phyloP scores from a whole-genome alignment of 2,113 vertebrate genomes.

The Delphinus delphis region DNA sequence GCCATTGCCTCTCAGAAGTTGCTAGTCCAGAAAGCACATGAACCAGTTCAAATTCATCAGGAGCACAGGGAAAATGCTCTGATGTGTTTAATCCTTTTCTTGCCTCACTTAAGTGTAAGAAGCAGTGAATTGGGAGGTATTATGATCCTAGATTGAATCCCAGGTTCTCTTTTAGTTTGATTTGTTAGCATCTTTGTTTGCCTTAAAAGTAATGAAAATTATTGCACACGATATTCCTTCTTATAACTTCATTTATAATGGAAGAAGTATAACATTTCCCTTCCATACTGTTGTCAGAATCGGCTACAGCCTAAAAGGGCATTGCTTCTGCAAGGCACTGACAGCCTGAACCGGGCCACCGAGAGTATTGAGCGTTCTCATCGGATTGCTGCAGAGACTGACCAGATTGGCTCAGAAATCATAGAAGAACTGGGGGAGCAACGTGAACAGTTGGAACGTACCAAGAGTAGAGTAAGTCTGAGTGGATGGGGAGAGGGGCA shows the following conservation, averaged over 20 bases:
- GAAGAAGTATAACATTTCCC: slow-evolving; percentile 21
- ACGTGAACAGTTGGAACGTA: slow-evolving; percentile 94
- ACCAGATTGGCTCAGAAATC: slow-evolving; percentile 93
- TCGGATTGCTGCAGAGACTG: slow-evolving; percentile 91
- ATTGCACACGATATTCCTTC: neutral
- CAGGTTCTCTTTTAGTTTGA: slow-evolving; percentile 19
- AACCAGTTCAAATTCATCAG: neutral
- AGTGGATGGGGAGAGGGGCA: neutral
- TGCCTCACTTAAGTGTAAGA: neutral
- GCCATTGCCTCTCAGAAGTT: neutral
- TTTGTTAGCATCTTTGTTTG: slow-evolving; percentile 17
- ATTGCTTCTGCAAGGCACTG: slow-evolving; percentile 93
- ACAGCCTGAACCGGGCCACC: slow-evolving; percentile 91
- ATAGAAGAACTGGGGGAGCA: slow-evolving; percentile 97
- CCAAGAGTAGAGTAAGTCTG: slow-evolving; percentile 90
- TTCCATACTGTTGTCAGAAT: slow-evolving; percentile 83
- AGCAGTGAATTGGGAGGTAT: neutral
- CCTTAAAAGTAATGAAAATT: neutral
- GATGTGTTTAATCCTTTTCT: neutral
- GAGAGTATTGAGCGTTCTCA: slow-evolving; percentile 95
- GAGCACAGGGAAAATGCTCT: neutral
- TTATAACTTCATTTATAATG: neutral
- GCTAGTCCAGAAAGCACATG: neutral
- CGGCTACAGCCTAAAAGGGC: slow-evolving; percentile 90
- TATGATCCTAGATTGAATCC: neutral